Evolutionary conservation across 92 coral and sea anemone species (phyloP).

Genomic region (Actinernus sp.): DNA sequence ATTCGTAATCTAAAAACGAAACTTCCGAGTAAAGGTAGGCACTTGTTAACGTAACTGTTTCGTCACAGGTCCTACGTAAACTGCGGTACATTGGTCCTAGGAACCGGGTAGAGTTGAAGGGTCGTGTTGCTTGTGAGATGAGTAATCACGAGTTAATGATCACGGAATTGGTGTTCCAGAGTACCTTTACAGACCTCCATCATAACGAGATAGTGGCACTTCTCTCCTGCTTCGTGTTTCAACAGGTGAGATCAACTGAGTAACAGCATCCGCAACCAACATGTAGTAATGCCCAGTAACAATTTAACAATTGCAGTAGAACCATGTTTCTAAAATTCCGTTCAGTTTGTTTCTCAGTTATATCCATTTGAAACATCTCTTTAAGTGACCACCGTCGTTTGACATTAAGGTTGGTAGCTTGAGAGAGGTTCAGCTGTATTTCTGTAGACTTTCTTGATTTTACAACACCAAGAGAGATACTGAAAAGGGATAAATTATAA

Average conservation of each 20-base stretch:
- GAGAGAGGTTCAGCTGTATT: no score
- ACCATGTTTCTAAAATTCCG: no score
- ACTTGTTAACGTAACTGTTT: background rate
- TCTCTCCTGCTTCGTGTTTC: slow-evolving; percentile 95
- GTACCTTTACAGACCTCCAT: slow-evolving; percentile 79
- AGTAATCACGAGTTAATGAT: slow-evolving; percentile 95
- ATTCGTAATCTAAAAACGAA: background rate
- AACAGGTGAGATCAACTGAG: slow-evolving; percentile 83
- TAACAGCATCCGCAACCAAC: no score
- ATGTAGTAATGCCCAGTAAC: no score
- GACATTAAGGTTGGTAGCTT: no score
- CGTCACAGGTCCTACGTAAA: slow-evolving; percentile 75
- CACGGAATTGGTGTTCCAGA: slow-evolving; percentile 87
- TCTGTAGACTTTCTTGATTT: no score
- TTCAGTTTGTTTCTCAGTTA: no score
- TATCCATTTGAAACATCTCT: no score
- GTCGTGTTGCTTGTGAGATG: slow-evolving; percentile 98
- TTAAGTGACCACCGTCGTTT: no score
- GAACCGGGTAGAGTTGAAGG: slow-evolving; percentile 84
- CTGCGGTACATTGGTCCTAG: slow-evolving; percentile 81
- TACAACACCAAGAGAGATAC: no score
- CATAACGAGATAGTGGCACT: slow-evolving; percentile 96
- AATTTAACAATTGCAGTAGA: no score
- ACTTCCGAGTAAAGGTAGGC: background rate
- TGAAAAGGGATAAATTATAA: no score